Evolutionary conservation across 2,113 vertebrate species (phyloP).

Genomic region (Ptilonorhynchus violaceus): DNA sequence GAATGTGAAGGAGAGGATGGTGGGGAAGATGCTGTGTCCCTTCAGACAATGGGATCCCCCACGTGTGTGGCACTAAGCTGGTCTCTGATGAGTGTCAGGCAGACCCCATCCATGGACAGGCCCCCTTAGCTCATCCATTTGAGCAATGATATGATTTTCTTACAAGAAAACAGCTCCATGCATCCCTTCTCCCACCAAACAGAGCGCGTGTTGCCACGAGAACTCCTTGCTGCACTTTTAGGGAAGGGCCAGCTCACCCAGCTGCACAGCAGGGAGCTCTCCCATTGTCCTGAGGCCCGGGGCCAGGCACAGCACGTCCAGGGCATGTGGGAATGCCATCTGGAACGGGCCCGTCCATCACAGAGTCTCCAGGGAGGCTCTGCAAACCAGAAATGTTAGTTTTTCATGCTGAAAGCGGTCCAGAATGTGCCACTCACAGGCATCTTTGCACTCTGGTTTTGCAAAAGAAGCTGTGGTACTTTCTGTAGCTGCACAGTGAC

Average conservation of each 20-base stretch:
- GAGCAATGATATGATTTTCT: background rate
- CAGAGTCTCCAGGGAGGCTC: background rate
- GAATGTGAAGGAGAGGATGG: background rate
- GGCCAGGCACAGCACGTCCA: background rate
- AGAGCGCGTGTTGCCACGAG: background rate
- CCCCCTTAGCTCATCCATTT: background rate
- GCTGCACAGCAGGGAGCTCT: background rate
- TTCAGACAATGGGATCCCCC: background rate
- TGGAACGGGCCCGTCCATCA: background rate
- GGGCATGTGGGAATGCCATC: background rate
- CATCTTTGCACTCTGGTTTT: background rate
- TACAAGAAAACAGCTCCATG: background rate
- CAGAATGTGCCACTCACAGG: background rate
- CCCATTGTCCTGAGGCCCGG: background rate
- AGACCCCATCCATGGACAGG: background rate
- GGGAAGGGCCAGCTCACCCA: background rate
- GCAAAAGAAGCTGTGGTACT: background rate
- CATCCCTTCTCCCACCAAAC: background rate
- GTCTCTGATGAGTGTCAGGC: background rate
- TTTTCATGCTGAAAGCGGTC: background rate
- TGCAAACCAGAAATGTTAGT: background rate
- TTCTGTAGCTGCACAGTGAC: background rate
- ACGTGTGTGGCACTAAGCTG: fast-evolving
- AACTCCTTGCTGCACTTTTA: background rate
- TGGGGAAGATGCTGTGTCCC: background rate